Percentiles rank a stretch among this genome's conserved stretches.
Evolutionary conservation across 2,888 invertebrate genomes (phyloP).

Genomic region (Eupithecia pulchellata): DNA sequence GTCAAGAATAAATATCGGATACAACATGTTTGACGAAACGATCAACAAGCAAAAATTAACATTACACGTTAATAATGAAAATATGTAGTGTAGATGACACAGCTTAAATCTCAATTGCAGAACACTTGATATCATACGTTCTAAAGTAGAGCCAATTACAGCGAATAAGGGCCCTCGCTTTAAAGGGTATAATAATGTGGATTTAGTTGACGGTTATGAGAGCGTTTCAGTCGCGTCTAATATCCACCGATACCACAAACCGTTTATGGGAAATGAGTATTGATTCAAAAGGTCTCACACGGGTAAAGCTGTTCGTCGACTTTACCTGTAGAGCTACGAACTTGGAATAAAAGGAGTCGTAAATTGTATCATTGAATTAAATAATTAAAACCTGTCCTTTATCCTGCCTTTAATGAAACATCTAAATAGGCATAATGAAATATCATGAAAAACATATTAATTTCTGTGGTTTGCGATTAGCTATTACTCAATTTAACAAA

Average conservation of each 20-base stretch:
- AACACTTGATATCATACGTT: not conserved
- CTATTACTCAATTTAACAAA: not conserved
- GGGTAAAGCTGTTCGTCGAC: conserved; percentile 30
- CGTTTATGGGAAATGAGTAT: conserved; percentile 60
- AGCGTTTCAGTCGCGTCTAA: conserved; percentile 44
- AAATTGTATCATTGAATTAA: not conserved
- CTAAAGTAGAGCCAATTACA: not conserved
- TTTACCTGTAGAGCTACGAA: not conserved
- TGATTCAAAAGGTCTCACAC: conserved; percentile 63
- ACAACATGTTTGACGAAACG: no score
- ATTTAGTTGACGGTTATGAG: conserved; percentile 55
- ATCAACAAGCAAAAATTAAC: no score
- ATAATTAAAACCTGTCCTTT: not conserved
- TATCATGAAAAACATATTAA: not conserved
- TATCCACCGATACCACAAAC: conserved; percentile 50
- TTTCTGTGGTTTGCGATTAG: not conserved
- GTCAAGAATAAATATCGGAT: no score
- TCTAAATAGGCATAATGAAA: not conserved
- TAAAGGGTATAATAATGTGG: conserved; percentile 55
- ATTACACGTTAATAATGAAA: not conserved
- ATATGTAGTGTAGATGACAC: not conserved
- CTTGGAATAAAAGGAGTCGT: not conserved
- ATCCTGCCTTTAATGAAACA: not conserved
- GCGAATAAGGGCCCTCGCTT: conserved; percentile 36
- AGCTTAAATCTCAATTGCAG: not conserved